Conservation (phyloP, 2,888 invertebrate species). For the Protonemura montana region DNA sequence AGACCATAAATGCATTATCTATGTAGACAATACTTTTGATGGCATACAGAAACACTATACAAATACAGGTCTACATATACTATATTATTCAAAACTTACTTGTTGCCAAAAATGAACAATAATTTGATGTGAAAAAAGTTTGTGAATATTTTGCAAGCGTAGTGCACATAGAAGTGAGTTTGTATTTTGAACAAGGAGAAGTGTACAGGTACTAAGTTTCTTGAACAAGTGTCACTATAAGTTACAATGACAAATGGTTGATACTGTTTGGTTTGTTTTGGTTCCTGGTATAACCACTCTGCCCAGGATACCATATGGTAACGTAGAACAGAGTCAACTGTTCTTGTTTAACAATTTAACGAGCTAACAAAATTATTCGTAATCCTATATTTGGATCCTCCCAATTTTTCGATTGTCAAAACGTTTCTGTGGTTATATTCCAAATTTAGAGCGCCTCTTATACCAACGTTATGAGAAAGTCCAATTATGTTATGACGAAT, state of each 20-base stretch:
- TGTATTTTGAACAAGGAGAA: slow-evolving; percentile 27
- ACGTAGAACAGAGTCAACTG: slow-evolving; percentile 29
- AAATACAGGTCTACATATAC: slow-evolving; percentile 13
- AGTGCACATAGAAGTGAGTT: background rate
- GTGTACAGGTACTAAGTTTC: slow-evolving; percentile 41
- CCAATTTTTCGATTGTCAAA: background rate
- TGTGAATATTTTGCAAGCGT: background rate
- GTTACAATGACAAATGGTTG: slow-evolving; percentile 37
- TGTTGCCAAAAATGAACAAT: slow-evolving; percentile 23
- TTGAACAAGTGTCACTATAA: slow-evolving; percentile 8
- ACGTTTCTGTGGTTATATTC: background rate
- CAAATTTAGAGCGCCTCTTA: background rate
- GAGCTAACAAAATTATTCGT: background rate
- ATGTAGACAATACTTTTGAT: background rate
- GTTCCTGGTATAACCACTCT: slow-evolving; percentile 4
- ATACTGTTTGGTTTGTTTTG: slow-evolving; percentile 47
- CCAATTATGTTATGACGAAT: background rate
- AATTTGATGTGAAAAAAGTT: slow-evolving; percentile 3
- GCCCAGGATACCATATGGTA: slow-evolving; percentile 42
- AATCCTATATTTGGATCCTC: background rate
- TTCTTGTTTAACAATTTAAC: background rate
- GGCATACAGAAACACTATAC: background rate
- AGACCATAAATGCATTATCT: background rate
- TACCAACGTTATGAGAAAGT: background rate
- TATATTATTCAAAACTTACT: background rate